phyloP scores from a whole-genome alignment of 2,888 invertebrate species.

The Drosophila sordidula region DNA sequence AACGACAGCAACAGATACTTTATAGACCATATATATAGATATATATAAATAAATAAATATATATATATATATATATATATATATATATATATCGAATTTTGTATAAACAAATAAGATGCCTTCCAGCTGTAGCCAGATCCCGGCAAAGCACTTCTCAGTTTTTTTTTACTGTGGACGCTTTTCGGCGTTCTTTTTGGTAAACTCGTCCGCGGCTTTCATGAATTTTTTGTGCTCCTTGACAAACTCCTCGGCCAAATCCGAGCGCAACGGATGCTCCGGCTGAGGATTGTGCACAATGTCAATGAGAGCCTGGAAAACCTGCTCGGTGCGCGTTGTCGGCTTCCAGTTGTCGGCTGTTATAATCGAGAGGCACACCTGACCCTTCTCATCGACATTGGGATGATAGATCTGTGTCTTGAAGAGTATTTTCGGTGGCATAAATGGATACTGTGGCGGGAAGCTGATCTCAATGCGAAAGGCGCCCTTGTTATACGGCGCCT shows the following conservation, averaged over 20 bases:
- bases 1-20: slow-evolving; percentile 7
- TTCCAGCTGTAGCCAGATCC: slow-evolving; percentile 1
- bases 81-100: slow-evolving; percentile 25
- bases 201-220: slow-evolving; percentile 98
- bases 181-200: slow-evolving; percentile 98
- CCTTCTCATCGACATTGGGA: slow-evolving; percentile 99
- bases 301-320: slow-evolving; percentile 98
- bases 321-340: slow-evolving; percentile 99
- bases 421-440: slow-evolving; percentile 99
- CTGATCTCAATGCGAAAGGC: slow-evolving; percentile 99
- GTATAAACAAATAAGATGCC: slow-evolving; percentile 13
- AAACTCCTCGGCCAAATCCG: slow-evolving; percentile 98
- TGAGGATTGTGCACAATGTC: slow-evolving; percentile 99
- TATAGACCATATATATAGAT: slow-evolving; percentile 15
- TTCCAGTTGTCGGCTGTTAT: slow-evolving; percentile 99
- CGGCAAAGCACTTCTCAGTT: neutral
- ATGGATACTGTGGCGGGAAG: slow-evolving; percentile 99
- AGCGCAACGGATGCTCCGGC: slow-evolving; percentile 98
- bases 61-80: slow-evolving; percentile 9
- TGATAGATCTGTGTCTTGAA: slow-evolving; percentile 99
- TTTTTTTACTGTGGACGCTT: slow-evolving; percentile 92
- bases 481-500: slow-evolving; percentile 98
- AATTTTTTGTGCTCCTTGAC: slow-evolving; percentile 98
- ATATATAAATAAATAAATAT: slow-evolving; percentile 11
- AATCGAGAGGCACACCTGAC: slow-evolving; percentile 98